Evolutionary conservation across 1,140 invertebrate genomes (phyloP).

Genomic region (Brachionus rotundiformis): DNA sequence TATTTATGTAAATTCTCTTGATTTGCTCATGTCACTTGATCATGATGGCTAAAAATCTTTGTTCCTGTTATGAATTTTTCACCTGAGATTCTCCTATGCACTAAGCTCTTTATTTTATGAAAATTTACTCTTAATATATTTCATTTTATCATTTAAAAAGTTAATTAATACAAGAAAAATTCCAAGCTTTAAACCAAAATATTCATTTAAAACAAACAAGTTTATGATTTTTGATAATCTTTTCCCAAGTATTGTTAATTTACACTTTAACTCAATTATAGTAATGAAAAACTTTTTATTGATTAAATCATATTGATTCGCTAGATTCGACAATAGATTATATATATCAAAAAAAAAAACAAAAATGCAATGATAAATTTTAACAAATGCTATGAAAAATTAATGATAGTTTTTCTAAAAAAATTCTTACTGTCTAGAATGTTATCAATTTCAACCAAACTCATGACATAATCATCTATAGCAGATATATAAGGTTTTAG

Average conservation of each 20-base stretch:
- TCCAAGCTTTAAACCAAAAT: background rate
- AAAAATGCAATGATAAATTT: background rate
- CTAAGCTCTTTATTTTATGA: too few species aligned
- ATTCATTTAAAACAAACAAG: background rate
- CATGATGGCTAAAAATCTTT: background rate
- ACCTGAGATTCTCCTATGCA: background rate
- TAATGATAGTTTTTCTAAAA: background rate
- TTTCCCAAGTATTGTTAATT: background rate
- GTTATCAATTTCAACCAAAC: background rate
- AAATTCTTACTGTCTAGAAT: background rate
- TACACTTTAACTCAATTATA: background rate
- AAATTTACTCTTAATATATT: too few species aligned
- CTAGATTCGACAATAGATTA: background rate
- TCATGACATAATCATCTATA: background rate
- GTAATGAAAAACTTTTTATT: background rate
- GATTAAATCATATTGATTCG: background rate
- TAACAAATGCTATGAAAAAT: background rate
- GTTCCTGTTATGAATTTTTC: background rate
- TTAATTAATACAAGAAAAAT: background rate
- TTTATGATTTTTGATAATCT: background rate
- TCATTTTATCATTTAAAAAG: background rate
- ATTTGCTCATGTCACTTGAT: background rate
- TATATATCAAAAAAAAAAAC: background rate
- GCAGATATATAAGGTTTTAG: background rate
- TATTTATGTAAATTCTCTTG: background rate